These are phyloP conservation scores for Pheucticus melanocephalus DNA, from an alignment of 2,113 vertebrate genomes.

Conservation along the genomic window DNA sequence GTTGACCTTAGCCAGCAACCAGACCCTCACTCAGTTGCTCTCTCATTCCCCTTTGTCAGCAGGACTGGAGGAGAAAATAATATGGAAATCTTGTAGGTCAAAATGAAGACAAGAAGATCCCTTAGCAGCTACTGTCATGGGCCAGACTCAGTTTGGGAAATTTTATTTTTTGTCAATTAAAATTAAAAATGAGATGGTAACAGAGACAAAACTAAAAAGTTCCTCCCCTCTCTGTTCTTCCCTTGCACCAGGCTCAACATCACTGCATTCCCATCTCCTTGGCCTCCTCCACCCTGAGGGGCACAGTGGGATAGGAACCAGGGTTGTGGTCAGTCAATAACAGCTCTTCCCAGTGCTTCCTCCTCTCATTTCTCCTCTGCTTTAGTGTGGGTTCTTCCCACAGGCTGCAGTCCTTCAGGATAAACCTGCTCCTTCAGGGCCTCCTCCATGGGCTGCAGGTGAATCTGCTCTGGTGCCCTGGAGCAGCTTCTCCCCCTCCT, in stretches of 20 bases:
- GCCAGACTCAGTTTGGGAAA: neutral
- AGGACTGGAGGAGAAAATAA: neutral
- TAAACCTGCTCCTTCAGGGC: neutral
- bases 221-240: too few species aligned
- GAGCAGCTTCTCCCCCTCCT: neutral
- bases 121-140: neutral
- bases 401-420: neutral
- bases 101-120: neutral
- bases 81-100: neutral
- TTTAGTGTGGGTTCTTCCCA: neutral
- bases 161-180: neutral
- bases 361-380: neutral
- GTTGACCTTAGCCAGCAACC: neutral
- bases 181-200: neutral
- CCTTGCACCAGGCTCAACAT: neutral
- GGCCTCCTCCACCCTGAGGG: rapidly evolving
- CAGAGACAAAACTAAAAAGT: neutral
- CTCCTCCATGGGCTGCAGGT: neutral
- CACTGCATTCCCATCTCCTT: neutral
- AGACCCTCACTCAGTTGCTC: neutral
- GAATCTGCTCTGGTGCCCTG: neutral
- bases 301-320: neutral
- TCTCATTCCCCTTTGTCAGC: neutral
- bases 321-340: rapidly evolving
- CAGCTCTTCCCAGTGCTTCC: neutral